A percentile compares a stretch with the other conserved stretches of the same genome.
Evolutionary conservation across 2,797 vertebrate species (phyloP).

Genomic region (Leptoclinus maculatus): DNA sequence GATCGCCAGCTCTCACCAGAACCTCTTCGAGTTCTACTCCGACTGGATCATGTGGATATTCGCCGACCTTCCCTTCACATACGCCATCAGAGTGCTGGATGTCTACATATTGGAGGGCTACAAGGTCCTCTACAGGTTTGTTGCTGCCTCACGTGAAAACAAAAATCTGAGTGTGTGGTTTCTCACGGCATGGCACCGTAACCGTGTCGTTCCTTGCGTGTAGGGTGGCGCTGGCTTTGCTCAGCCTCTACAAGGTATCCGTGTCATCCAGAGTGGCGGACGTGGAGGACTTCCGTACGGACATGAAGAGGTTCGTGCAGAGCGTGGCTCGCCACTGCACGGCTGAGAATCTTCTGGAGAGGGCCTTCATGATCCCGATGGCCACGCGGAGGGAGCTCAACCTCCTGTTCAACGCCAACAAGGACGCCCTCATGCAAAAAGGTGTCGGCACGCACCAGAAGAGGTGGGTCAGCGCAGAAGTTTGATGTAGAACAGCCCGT

Average conservation of each 20-base stretch:
- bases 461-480: constrained; percentile 73
- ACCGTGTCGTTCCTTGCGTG: constrained; percentile 46
- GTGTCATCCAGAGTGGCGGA: constrained; percentile 81
- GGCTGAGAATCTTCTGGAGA: constrained; percentile 84
- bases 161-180: background rate
- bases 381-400: constrained; percentile 89
- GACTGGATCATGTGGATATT: constrained; percentile 93
- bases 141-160: background rate
- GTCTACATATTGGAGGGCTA: constrained; percentile 90
- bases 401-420: constrained; percentile 90
- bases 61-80: constrained; percentile 89
- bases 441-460: constrained; percentile 86
- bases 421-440: constrained; percentile 85
- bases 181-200: background rate
- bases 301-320: constrained; percentile 87
- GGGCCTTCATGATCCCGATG: constrained; percentile 86
- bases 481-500: background rate
- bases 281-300: constrained; percentile 82
- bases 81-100: constrained; percentile 88
- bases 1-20: constrained; percentile 86
- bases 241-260: constrained; percentile 87
- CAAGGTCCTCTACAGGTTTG: constrained; percentile 90
- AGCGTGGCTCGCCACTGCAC: constrained; percentile 81
- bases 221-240: constrained; percentile 87
- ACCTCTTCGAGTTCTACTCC: constrained; percentile 90